These are phyloP conservation scores for Rhagoletis pomonella DNA, from an alignment of 1,140 invertebrate genomes.

Conservation along the genomic window DNA sequence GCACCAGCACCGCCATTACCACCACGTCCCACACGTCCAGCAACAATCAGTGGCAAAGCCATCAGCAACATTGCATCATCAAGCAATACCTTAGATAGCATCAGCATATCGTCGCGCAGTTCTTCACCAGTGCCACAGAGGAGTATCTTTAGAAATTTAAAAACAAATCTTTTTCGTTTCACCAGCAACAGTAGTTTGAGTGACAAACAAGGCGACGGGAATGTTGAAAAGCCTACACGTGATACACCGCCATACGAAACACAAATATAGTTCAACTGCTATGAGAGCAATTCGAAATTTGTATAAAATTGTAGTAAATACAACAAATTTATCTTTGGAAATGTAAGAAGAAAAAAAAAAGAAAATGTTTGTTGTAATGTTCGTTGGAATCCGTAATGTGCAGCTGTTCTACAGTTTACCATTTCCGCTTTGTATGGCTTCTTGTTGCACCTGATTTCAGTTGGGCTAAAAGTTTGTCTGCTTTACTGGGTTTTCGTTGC, in stretches of 20 bases:
- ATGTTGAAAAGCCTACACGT: neutral
- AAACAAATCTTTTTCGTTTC: constrained; percentile 69
- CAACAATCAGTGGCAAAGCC: constrained; percentile 17
- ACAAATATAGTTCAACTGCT: neutral
- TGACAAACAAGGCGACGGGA: constrained; percentile 21
- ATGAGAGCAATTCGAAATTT: neutral
- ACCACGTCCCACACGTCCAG: neutral
- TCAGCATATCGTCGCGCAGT: constrained; percentile 36
- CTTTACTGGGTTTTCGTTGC: neutral
- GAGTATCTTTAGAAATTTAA: constrained; percentile 67
- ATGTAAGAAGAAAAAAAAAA: constrained; percentile 1
- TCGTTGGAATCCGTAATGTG: neutral
- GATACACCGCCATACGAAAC: constrained; percentile 9
- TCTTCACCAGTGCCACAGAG: constrained; percentile 15
- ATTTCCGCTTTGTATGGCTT: constrained; percentile 57
- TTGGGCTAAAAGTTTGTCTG: constrained; percentile 34
- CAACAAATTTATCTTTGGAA: neutral
- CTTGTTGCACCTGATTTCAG: neutral
- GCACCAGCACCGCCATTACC: constrained; percentile 65
- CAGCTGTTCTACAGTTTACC: neutral
- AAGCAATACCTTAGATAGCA: constrained; percentile 6
- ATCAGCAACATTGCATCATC: neutral
- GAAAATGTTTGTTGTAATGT: neutral
- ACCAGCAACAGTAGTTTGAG: constrained; percentile 57
- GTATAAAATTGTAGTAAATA: neutral